Conservation (phyloP, 1,140 invertebrate genomes). For the Venustaconcha ellipsiformis region DNA sequence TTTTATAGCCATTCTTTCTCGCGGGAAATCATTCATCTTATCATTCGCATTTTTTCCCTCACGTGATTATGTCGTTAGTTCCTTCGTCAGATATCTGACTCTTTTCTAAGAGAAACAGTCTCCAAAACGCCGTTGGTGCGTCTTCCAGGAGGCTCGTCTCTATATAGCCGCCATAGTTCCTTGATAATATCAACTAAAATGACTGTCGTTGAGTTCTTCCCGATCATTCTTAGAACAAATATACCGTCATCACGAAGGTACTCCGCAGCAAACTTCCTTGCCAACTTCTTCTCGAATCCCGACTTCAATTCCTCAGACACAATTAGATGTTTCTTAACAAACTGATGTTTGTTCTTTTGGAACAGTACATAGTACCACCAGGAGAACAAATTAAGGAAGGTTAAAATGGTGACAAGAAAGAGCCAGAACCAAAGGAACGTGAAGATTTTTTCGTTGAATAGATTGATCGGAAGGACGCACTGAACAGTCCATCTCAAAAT, state of each 20-base stretch:
- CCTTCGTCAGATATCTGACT: too few species aligned
- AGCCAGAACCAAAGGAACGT: constrained; percentile 62
- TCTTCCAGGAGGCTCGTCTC: constrained; percentile 5
- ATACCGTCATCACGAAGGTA: constrained; percentile 52
- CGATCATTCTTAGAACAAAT: constrained; percentile 50
- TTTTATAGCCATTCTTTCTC: too few species aligned
- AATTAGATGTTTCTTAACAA: constrained; percentile 65
- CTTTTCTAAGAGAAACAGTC: too few species aligned
- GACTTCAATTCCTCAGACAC: constrained; percentile 31
- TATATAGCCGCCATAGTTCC: constrained; percentile 54
- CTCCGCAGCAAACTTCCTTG: constrained; percentile 33
- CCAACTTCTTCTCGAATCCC: constrained; percentile 28
- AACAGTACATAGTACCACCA: constrained; percentile 57
- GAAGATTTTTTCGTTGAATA: constrained; percentile 74
- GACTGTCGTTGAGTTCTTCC: constrained; percentile 62
- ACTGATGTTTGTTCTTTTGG: constrained; percentile 45
- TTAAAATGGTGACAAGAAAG: constrained; percentile 59
- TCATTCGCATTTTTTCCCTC: too few species aligned
- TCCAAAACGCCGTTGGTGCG: too few species aligned
- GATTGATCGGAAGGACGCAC: constrained; percentile 72
- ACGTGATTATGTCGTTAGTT: too few species aligned
- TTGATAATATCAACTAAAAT: constrained; percentile 57
- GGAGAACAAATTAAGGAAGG: constrained; percentile 58
- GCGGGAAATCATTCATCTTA: too few species aligned
- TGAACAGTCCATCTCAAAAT: constrained; percentile 67